These are phyloP conservation scores for Amblyraja radiata DNA, from an alignment of 2,797 vertebrate species.

Conservation along the genomic window DNA sequence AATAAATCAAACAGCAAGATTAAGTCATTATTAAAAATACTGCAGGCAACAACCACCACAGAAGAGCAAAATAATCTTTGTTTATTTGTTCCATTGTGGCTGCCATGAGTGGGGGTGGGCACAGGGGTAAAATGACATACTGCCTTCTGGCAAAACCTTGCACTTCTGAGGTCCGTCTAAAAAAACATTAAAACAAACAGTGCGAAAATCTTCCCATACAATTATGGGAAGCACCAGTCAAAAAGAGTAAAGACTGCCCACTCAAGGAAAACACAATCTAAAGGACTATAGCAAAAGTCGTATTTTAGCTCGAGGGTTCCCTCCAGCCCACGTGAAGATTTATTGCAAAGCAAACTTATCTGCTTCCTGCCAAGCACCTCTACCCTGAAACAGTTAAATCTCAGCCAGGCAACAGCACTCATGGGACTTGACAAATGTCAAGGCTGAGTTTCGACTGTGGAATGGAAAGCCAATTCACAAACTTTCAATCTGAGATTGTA, in stretches of 20 bases:
- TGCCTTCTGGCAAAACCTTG: background rate
- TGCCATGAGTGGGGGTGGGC: slow-evolving; percentile 42
- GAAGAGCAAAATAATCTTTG: slow-evolving; percentile 49
- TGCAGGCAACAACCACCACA: slow-evolving; percentile 43
- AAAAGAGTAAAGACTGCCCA: background rate
- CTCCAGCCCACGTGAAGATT: background rate
- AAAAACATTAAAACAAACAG: background rate
- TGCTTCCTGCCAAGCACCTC: background rate
- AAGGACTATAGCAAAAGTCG: background rate
- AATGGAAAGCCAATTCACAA: background rate
- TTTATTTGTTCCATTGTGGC: slow-evolving; percentile 52
- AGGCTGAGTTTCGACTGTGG: background rate
- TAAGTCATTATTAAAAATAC: slow-evolving; percentile 49
- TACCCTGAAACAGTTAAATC: background rate
- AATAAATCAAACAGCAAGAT: slow-evolving; percentile 52
- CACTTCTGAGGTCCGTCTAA: background rate
- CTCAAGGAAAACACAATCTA: background rate
- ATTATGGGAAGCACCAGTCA: background rate
- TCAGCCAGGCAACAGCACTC: background rate
- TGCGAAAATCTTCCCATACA: background rate
- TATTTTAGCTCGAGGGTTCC: background rate
- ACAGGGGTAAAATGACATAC: slow-evolving; percentile 39
- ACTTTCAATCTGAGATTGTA: background rate
- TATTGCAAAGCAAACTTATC: background rate
- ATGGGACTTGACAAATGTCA: background rate